phyloP scores from a whole-genome alignment of 2,797 vertebrate species.

The Amblyraja radiata region DNA sequence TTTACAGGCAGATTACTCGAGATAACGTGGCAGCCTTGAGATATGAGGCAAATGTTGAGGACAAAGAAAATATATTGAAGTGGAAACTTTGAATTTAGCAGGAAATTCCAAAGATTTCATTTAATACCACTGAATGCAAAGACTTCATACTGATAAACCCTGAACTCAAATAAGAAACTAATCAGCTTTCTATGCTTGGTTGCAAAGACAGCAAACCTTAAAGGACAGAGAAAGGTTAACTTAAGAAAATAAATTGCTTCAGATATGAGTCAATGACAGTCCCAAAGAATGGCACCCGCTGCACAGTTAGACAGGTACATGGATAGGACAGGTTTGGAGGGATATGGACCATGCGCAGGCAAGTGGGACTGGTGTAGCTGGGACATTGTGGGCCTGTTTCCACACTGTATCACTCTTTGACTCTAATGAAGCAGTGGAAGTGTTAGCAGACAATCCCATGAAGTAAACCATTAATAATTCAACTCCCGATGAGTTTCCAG shows the following conservation, averaged over 20 bases:
- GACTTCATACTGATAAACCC: neutral
- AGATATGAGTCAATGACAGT: neutral
- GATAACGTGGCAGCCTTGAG: neutral
- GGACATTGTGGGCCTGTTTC: too few species aligned
- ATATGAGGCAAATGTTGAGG: neutral
- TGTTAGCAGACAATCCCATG: neutral
- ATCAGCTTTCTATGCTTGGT: neutral
- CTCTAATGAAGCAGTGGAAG: neutral
- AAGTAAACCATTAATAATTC: neutral
- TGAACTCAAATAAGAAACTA: neutral
- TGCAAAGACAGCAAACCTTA: neutral
- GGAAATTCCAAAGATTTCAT: neutral
- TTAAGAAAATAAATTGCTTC: neutral
- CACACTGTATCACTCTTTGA: too few species aligned
- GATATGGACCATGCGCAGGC: too few species aligned
- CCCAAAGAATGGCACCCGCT: neutral
- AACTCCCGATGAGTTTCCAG: neutral
- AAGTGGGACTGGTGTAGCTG: too few species aligned
- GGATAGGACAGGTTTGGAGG: too few species aligned
- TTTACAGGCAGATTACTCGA: neutral
- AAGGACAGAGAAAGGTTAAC: conserved; percentile 9
- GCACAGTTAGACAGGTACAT: too few species aligned
- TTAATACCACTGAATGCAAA: neutral
- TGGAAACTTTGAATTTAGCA: neutral
- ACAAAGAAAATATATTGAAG: neutral